Evolutionary conservation across 2,888 invertebrate species (phyloP).

Genomic region (Andrena minutula): DNA sequence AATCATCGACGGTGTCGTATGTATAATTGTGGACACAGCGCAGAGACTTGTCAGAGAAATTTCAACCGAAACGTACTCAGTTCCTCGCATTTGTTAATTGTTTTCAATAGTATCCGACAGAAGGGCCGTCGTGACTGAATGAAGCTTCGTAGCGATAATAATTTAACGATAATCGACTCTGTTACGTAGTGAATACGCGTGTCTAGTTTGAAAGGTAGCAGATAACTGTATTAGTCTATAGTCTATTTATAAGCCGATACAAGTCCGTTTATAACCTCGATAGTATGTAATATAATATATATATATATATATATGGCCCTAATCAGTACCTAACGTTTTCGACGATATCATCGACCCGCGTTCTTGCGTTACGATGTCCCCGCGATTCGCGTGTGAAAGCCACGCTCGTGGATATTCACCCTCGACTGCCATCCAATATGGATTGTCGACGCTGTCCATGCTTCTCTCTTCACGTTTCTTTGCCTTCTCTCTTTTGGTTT

Average conservation of each 20-base stretch:
- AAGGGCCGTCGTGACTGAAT: conserved; percentile 55
- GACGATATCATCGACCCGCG: conserved; percentile 25
- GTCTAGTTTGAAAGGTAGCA: conserved; percentile 56
- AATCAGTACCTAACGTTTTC: conserved; percentile 56
- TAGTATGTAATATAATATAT: conserved; percentile 65
- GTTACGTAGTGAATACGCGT: conserved; percentile 48
- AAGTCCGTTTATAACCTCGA: conserved; percentile 72
- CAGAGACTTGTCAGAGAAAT: conserved; percentile 35
- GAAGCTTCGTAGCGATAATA: conserved; percentile 53
- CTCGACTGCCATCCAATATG: not conserved
- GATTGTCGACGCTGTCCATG: conserved; percentile 24
- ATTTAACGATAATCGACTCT: conserved; percentile 51
- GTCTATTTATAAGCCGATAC: conserved; percentile 70
- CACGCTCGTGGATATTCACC: conserved; percentile 3
- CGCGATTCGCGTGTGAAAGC: not conserved
- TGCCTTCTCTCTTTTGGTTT: conserved; percentile 8
- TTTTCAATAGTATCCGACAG: conserved; percentile 39
- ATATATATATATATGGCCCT: conserved; percentile 69
- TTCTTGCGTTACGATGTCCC: conserved; percentile 22
- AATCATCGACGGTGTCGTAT: not conserved
- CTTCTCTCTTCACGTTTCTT: conserved; percentile 12
- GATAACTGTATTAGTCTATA: conserved; percentile 65
- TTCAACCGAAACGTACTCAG: conserved; percentile 58
- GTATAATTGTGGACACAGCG: conserved; percentile 14
- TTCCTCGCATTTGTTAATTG: conserved; percentile 62